Evolutionary conservation across 1,140 invertebrate genomes (phyloP), one percentile per base, ranked within the genome.

Genomic region (Orius insidiosus): DNA sequence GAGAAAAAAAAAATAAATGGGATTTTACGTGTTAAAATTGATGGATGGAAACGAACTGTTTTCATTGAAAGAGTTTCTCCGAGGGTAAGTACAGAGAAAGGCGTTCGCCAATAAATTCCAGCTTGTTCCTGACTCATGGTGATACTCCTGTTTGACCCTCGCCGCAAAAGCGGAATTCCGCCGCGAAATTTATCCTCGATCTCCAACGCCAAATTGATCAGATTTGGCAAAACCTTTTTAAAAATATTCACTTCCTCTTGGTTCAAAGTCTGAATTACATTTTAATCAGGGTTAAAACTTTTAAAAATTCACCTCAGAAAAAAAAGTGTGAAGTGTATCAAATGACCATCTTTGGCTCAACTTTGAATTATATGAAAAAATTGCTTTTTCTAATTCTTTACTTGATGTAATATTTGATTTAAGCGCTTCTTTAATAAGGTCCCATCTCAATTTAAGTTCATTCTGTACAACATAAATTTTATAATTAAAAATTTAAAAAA

Each of bases 21-120:
- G n/a, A n/a, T n/a, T 58, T 64, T 68, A 85, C 81, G 72, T 73
- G 58, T 75, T 79, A 58, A 95, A 95, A 68, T 95, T 95, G 19
- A 95, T 87, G 35, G 74, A 65, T 6, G 89, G 88, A 67, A 76
- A 92, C 35, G 63, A 70, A n/a, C 64, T 59, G 60, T 81, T 82
- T 59, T 81, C 75, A 2, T 75, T 75, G 1, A 62, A 66, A 0
- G 73, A 70, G 59, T 83, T 86, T 46, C 85, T 66, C 48, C 79
- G 67, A 7, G 90, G 88, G 68, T 92, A 97, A 45, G 92, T 97
- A 62, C 87, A 96, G 47, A 97, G 79, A 64, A 98, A 97, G 14
- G 87, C 90, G 70, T 97, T 96, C 1, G 90, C 88, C 46, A 97
- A 60, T 31, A 98, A 63, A 57, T 75, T 80, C 85, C 75, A 41